Percentiles rank a stretch among this genome's conserved stretches.
Evolutionary conservation across 2,113 vertebrate species (phyloP).

Genomic region (Lucifuga dentata): DNA sequence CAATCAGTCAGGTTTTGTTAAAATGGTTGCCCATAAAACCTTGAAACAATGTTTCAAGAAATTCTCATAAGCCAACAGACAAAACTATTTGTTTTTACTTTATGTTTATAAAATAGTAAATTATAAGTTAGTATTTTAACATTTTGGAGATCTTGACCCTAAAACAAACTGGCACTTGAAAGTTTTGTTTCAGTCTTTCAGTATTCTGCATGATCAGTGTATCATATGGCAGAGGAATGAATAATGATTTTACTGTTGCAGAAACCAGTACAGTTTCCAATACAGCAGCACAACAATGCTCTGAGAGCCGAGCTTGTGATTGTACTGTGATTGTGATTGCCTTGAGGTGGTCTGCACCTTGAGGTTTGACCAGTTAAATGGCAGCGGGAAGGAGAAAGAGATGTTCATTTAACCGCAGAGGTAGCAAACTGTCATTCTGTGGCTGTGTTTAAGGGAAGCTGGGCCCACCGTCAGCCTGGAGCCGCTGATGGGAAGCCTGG

Average conservation of each 20-base stretch:
- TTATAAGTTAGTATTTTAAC: too few relatives aligned
- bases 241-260: slow-evolving; percentile 5
- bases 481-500: slow-evolving; percentile 89
- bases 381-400: slow-evolving; percentile 55
- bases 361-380: slow-evolving; percentile 55
- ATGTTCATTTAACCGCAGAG: slow-evolving; percentile 56
- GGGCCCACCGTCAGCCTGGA: slow-evolving; percentile 78
- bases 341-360: slow-evolving; percentile 56
- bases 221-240: not conserved
- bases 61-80: not conserved
- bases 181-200: not conserved
- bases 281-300: not conserved
- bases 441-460: slow-evolving; percentile 78
- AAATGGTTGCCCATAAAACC: not conserved
- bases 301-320: slow-evolving; percentile 39
- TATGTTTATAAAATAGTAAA: too few relatives aligned
- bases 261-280: not conserved
- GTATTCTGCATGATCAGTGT: not conserved
- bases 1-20: not conserved
- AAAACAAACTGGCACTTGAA: not conserved
- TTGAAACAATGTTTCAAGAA: slow-evolving; percentile 6
- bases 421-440: slow-evolving; percentile 53
- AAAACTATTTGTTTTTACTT: too few relatives aligned
- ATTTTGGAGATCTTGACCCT: not conserved
- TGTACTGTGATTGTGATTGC: slow-evolving; percentile 37